Base-by-base conservation (phyloP, 2,113 vertebrate species). In the Sander vitreus region DNA sequence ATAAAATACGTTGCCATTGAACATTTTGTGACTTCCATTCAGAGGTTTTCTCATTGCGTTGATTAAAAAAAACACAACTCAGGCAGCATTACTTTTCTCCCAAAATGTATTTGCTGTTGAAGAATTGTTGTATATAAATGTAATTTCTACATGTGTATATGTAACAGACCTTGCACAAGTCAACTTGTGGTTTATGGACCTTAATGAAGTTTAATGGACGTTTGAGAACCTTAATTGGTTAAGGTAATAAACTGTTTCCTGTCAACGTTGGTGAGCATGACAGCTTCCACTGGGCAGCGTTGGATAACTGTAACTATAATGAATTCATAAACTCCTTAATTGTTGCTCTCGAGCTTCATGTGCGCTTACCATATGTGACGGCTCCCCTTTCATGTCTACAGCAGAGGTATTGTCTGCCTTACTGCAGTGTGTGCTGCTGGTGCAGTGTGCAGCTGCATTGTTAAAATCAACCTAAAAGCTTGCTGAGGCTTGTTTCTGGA, bases 241-340 rank as follows among this genome's bases (percentile, higher is more conserved):
- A 76, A 60, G 77, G 82, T 83, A 83, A 78, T 43, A 72, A 72
- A 87, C 57, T 33, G 54, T 72, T 69, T 66, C 33, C 75, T 67
- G 86, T 76, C 82, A 76, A 62, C 65, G 84, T n/a, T 30, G 25
- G 48, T 21, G 76, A 81, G 74, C 58, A 33, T 62, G 78, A 75
- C 36, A 55, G 66, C 58, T 54, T 88, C 55, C 55, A 65, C 43
- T 15, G 48, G 77, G 76, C 57, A 23, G 60, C 18, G 55, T 18
- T 66, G 83, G 77, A 86, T 73, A 81, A 59, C 64, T 48, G 53
- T n/a, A n/a, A n/a, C n/a, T n/a, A n/a, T n/a, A n/a, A 83, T 86
- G 85, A 89, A 89, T 89, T 83, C 73, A 87, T 92, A 85, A 86
- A 76, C 58, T 57, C 64, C 23, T 19, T 77, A 82, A 83, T 73